Conservation (phyloP, 1,140 invertebrate genomes). For the Brachionus rotundiformis region DNA sequence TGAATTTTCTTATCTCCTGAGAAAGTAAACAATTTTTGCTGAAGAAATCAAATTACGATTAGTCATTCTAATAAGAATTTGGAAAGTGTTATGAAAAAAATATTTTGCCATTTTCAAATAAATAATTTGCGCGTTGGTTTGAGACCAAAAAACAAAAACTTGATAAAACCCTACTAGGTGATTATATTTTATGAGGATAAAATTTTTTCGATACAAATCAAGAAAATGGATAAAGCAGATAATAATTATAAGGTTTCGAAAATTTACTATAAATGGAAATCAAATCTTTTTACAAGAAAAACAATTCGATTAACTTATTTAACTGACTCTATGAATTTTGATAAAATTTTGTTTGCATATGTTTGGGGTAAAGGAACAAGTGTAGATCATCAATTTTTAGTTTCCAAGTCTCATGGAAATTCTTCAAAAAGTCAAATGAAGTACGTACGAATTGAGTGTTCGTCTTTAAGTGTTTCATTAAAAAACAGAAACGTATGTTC, state of each 20-base stretch:
- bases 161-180: too few relatives aligned
- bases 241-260: not conserved
- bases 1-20: too few relatives aligned
- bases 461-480: not conserved
- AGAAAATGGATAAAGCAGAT: not conserved
- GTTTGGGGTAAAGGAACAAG: constrained; percentile 1
- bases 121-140: too few relatives aligned
- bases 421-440: not conserved
- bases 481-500: not conserved
- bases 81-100: too few relatives aligned
- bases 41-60: too few relatives aligned
- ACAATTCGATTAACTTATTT: not conserved
- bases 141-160: too few relatives aligned
- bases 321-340: not conserved
- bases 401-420: not conserved
- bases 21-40: too few relatives aligned
- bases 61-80: too few relatives aligned
- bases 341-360: not conserved
- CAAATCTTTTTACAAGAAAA: not conserved
- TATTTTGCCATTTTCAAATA: too few relatives aligned
- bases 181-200: too few relatives aligned
- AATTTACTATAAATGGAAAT: not conserved
- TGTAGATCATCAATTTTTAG: not conserved
- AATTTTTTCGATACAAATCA: constrained; percentile 3
- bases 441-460: not conserved